These are phyloP conservation scores for Hypomecis punctinalis DNA, from an alignment of 2,888 invertebrate genomes.

Conservation along the genomic window DNA sequence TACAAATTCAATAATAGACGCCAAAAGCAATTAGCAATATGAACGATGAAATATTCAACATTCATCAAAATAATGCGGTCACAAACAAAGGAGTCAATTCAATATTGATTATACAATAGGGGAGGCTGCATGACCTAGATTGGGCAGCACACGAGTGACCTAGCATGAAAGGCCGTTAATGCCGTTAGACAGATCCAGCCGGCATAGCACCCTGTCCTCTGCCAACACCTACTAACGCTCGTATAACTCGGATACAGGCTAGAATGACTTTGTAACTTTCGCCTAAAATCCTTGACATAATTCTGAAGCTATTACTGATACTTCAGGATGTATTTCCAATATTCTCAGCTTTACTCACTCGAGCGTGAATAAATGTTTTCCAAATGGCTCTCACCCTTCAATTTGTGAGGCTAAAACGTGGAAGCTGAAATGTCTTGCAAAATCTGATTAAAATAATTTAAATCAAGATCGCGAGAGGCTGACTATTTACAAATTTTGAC, in stretches of 20 bases:
- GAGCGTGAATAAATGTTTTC: constrained; percentile 31
- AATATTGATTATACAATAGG: constrained; percentile 68
- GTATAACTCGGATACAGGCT: constrained; percentile 28
- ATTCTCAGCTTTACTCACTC: constrained; percentile 19
- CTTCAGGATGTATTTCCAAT: constrained; percentile 25
- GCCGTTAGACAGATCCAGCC: constrained; percentile 53
- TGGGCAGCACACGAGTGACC: constrained; percentile 58
- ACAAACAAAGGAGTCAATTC: constrained; percentile 43
- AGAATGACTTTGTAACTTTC: constrained; percentile 18
- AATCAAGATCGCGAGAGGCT: background rate
- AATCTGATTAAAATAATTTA: constrained; percentile 12
- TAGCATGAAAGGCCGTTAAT: constrained; percentile 62
- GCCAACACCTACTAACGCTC: constrained; percentile 20
- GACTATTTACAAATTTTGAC: background rate
- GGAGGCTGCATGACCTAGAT: constrained; percentile 71
- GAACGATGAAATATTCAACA: background rate
- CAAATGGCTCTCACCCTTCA: constrained; percentile 24
- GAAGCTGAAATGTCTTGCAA: constrained; percentile 12
- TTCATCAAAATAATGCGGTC: constrained; percentile 5
- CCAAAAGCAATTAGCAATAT: background rate
- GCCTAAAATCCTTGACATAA: constrained; percentile 18
- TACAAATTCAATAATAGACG: too few species aligned
- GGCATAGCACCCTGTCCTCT: constrained; percentile 41
- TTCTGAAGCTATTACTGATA: constrained; percentile 19
- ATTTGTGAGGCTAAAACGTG: constrained; percentile 27